Percentiles rank a stretch among this genome's conserved stretches.
Conservation (phyloP, 2,797 vertebrate genomes). For the Remorina albescens region DNA sequence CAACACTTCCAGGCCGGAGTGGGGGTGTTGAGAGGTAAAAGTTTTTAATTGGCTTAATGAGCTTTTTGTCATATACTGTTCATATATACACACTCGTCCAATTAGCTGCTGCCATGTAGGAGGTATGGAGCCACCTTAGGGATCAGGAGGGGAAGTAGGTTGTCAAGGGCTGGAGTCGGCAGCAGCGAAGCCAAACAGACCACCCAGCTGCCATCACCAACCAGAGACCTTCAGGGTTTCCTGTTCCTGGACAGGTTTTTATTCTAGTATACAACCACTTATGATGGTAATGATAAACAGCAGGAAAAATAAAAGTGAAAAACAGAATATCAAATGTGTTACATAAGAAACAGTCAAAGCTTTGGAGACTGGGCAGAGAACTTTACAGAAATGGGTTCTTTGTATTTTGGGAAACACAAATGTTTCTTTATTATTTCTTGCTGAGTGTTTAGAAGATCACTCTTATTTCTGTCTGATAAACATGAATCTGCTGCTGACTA, state of each 20-base stretch:
- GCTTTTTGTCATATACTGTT: slow-evolving; percentile 51
- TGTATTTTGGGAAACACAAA: neutral
- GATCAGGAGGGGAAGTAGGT: slow-evolving; percentile 15
- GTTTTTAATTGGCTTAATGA: slow-evolving; percentile 68
- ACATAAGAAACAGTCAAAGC: neutral
- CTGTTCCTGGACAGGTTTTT: neutral
- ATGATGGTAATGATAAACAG: neutral
- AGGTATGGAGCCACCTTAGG: slow-evolving; percentile 27
- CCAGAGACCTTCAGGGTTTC: slow-evolving; percentile 6
- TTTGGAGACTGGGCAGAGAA: neutral
- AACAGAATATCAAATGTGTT: neutral
- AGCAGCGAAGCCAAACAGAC: slow-evolving; percentile 3
- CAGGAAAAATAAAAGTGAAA: neutral
- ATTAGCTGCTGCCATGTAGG: slow-evolving; percentile 47
- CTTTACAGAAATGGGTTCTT: neutral
- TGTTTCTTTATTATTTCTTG: neutral
- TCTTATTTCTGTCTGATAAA: neutral
- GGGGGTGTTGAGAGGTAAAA: slow-evolving; percentile 7
- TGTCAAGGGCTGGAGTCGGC: slow-evolving; percentile 18
- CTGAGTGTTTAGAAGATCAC: neutral
- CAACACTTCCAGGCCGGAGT: slow-evolving; percentile 15
- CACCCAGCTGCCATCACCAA: neutral
- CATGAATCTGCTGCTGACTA: neutral
- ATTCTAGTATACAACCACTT: neutral
- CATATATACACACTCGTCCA: slow-evolving; percentile 45